Evolutionary conservation across 1,140 invertebrate species (phyloP).

Genomic region (Diorhabda elongata): DNA sequence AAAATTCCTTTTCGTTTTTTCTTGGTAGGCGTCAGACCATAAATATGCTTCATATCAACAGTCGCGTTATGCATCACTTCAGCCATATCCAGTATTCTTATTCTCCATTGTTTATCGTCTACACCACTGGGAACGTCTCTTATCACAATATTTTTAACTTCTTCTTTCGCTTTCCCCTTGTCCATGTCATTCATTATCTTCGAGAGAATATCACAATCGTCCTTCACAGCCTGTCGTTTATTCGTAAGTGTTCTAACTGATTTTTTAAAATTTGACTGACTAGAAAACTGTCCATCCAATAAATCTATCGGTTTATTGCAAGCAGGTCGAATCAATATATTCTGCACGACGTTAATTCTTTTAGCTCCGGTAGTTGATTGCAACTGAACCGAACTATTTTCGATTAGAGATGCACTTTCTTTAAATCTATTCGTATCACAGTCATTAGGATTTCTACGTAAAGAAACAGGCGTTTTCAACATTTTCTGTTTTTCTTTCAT

Average conservation of each 20-base stretch:
- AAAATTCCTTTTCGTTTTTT: slow-evolving; percentile 1
- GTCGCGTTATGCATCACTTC: slow-evolving; percentile 1
- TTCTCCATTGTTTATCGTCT: slow-evolving; percentile 14
- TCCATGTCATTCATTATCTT: slow-evolving; percentile 15
- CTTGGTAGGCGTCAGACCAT: neutral
- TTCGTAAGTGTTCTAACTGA: neutral
- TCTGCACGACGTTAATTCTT: slow-evolving; percentile 15
- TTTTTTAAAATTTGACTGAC: neutral
- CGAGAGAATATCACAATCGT: slow-evolving; percentile 11
- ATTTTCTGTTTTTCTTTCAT: slow-evolving; percentile 9
- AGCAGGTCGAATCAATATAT: slow-evolving; percentile 8
- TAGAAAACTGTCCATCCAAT: slow-evolving; percentile 1
- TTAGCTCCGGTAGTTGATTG: neutral
- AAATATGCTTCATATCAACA: neutral
- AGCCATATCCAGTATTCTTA: slow-evolving; percentile 8
- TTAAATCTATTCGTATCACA: neutral
- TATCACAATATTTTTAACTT: neutral
- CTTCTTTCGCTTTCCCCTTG: neutral
- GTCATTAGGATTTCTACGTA: no score
- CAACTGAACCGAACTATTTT: neutral
- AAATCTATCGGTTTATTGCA: neutral
- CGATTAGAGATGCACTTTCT: neutral
- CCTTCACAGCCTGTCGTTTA: neutral
- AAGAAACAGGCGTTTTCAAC: neutral
- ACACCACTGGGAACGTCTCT: slow-evolving; percentile 3